phyloP scores from a whole-genome alignment of 1,140 invertebrate genomes.

The Heliconius himera region DNA sequence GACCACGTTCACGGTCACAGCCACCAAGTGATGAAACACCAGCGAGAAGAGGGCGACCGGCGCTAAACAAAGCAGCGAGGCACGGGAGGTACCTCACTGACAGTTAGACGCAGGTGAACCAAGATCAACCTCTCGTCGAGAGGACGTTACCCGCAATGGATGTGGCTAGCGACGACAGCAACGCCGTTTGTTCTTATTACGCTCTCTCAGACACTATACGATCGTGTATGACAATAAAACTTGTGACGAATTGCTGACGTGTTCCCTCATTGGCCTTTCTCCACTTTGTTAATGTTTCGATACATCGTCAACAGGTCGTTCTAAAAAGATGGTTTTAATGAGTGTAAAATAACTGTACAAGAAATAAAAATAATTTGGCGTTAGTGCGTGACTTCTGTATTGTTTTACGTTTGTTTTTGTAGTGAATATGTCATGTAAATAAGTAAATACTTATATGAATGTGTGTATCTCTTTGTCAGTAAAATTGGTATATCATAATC shows the following conservation, averaged over 20 bases:
- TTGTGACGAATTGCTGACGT: slow-evolving; percentile 58
- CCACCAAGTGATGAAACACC: slow-evolving; percentile 41
- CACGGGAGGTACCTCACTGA: slow-evolving; percentile 37
- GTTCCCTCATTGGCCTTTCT: slow-evolving; percentile 50
- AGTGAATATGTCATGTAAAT: not conserved
- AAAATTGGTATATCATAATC: not conserved
- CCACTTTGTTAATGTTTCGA: slow-evolving; percentile 51
- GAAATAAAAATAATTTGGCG: not conserved
- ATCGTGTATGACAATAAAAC: slow-evolving; percentile 62
- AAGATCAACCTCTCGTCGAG: slow-evolving; percentile 70
- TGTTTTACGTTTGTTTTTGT: slow-evolving; percentile 11
- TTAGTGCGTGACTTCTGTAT: not conserved
- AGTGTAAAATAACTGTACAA: slow-evolving; percentile 24
- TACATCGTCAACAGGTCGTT: slow-evolving; percentile 41
- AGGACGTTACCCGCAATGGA: slow-evolving; percentile 71
- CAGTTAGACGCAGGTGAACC: slow-evolving; percentile 67
- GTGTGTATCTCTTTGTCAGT: not conserved
- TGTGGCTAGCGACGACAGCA: slow-evolving; percentile 50
- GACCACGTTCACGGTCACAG: slow-evolving; percentile 69
- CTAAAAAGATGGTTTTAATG: slow-evolving; percentile 32
- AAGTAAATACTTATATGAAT: not conserved
- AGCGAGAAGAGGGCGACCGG: slow-evolving; percentile 19
- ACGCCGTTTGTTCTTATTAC: slow-evolving; percentile 55
- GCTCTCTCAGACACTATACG: slow-evolving; percentile 64
- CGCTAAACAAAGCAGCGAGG: slow-evolving; percentile 47